These are phyloP conservation scores for Beaufortia kweichowensis DNA, from an alignment of 2,113 vertebrate genomes.

Conservation along the genomic window DNA sequence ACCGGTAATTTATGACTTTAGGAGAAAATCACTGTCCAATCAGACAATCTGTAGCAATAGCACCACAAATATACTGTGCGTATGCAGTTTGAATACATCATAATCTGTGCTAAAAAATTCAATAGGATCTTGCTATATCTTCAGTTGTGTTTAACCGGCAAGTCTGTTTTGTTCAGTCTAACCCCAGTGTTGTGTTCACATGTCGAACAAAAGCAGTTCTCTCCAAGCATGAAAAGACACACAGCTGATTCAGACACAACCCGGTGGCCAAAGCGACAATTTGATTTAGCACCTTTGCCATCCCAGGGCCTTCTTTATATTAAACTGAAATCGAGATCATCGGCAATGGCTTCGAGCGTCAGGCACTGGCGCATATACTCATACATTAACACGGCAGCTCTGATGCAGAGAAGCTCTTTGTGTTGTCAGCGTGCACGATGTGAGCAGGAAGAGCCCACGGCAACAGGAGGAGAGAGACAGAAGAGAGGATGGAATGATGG, in stretches of 20 bases:
- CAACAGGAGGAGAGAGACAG: constrained; percentile 3
- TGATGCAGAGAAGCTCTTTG: constrained; percentile 22
- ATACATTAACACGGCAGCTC: constrained; percentile 18
- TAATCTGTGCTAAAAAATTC: no score
- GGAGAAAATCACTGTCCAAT: no score
- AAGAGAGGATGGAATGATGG: constrained; percentile 14
- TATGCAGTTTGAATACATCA: no score
- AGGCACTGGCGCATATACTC: background rate
- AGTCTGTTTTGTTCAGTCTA: constrained; percentile 8
- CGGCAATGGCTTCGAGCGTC: constrained; percentile 38
- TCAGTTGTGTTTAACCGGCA: background rate
- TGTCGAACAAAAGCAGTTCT: background rate
- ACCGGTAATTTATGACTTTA: no score
- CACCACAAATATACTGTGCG: no score
- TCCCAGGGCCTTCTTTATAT: constrained; percentile 43
- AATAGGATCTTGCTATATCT: no score
- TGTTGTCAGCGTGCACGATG: constrained; percentile 28
- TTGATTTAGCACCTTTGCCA: constrained; percentile 33
- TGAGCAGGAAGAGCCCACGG: constrained; percentile 44
- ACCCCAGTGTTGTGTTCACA: constrained; percentile 13
- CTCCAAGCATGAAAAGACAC: constrained; percentile 24
- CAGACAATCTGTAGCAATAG: no score
- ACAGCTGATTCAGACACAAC: constrained; percentile 2
- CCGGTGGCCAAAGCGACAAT: background rate
- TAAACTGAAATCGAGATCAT: constrained; percentile 39